These are phyloP conservation scores for Astatoreochromis straeleni DNA, from an alignment of 2,113 vertebrate genomes.

Conservation along the genomic window DNA sequence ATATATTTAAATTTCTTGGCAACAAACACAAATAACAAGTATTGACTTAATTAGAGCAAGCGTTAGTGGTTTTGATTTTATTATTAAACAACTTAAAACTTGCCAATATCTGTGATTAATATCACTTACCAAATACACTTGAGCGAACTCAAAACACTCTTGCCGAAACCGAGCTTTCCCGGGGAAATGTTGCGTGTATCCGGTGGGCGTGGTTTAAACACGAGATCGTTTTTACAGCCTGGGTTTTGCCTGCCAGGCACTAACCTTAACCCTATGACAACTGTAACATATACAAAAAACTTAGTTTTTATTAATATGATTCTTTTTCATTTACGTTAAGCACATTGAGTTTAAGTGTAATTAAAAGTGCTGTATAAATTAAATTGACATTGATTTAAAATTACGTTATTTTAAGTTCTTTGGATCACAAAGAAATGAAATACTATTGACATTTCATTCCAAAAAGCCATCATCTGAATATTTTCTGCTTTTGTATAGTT, in stretches of 20 bases:
- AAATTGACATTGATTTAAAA: not conserved
- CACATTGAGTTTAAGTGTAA: not conserved
- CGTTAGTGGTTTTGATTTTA: fast-evolving
- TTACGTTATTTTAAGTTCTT: not conserved
- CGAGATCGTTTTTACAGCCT: fast-evolving
- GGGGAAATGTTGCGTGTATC: constrained; percentile 16
- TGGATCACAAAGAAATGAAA: not conserved
- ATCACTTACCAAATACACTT: not conserved
- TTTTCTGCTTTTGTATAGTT: not conserved
- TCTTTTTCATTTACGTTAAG: not conserved
- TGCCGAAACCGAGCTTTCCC: constrained; percentile 21
- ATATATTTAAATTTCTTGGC: not conserved
- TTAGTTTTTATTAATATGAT: not conserved
- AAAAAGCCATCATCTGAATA: not conserved
- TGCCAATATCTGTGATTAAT: not conserved
- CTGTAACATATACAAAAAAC: too few species aligned
- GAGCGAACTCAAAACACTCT: too few species aligned
- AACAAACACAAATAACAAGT: not conserved
- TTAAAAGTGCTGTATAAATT: not conserved
- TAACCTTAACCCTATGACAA: not conserved
- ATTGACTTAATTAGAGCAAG: fast-evolving
- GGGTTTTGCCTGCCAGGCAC: not conserved
- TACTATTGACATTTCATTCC: not conserved
- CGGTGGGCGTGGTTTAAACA: constrained; percentile 9
- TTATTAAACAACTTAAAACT: fast-evolving